These are phyloP conservation scores for Muntiacus muntjak DNA, from an alignment of 2,113 vertebrate genomes.

Conservation along the genomic window DNA sequence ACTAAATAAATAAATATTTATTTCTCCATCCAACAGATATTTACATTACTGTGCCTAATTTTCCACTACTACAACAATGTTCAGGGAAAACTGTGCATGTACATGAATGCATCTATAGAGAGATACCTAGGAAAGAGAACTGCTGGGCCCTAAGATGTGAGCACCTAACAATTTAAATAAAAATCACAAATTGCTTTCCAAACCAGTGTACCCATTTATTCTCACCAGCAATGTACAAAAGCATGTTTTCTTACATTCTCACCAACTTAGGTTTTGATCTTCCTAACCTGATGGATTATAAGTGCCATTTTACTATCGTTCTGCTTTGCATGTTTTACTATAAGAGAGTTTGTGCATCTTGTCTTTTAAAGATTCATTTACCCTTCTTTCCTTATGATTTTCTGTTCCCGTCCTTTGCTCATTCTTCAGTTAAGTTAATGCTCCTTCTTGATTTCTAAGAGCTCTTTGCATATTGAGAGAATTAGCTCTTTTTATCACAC, in stretches of 20 bases:
- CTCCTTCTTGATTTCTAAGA: constrained; percentile 16
- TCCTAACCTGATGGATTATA: background rate
- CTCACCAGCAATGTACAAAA: background rate
- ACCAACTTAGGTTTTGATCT: background rate
- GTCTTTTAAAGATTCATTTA: background rate
- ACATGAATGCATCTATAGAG: background rate
- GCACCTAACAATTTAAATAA: background rate
- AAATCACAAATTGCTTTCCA: background rate
- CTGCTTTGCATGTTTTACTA: background rate
- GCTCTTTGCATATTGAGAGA: constrained; percentile 12
- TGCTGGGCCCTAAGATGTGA: background rate
- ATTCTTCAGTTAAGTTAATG: background rate
- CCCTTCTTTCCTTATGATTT: background rate
- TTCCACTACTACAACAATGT: background rate
- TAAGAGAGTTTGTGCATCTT: background rate
- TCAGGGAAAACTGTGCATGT: background rate
- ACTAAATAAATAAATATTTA: background rate
- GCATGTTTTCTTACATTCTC: background rate
- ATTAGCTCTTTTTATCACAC: background rate
- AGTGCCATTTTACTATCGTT: background rate
- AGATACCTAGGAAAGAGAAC: background rate
- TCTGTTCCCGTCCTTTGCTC: background rate
- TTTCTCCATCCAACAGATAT: background rate
- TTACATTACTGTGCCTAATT: background rate
- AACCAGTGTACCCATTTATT: background rate